Conservation (phyloP, 2,797 vertebrate genomes). For the Hydrocynus forskahlii region DNA sequence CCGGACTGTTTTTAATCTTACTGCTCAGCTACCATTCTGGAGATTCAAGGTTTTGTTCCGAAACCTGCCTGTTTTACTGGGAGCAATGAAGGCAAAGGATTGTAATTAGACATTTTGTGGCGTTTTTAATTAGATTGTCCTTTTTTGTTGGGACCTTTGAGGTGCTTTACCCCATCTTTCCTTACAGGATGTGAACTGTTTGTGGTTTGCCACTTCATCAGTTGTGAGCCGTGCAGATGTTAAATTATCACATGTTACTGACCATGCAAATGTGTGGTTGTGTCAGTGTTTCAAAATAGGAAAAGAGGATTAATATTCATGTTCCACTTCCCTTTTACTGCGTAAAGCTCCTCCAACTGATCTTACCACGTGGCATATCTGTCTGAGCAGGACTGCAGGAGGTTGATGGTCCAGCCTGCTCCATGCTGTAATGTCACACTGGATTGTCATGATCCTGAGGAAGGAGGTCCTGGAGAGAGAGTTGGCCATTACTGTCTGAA, state of each 20-base stretch:
- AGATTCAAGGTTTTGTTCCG: too few relatives aligned
- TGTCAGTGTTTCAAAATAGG: neutral
- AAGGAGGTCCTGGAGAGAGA: neutral
- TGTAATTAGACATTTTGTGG: too few relatives aligned
- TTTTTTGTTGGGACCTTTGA: too few relatives aligned
- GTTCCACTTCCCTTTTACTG: neutral
- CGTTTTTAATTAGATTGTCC: too few relatives aligned
- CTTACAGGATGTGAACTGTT: neutral
- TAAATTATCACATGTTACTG: neutral
- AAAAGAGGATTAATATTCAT: neutral
- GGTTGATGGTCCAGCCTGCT: neutral
- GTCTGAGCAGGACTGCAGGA: constrained; percentile 9
- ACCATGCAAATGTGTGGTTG: neutral
- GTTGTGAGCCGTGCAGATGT: too few relatives aligned
- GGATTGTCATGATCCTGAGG: neutral
- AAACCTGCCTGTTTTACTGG: too few relatives aligned
- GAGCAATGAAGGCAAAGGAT: too few relatives aligned
- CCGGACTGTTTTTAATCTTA: too few relatives aligned
- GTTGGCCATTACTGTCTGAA: neutral
- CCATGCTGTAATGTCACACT: neutral
- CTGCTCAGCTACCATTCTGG: too few relatives aligned
- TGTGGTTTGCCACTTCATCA: neutral
- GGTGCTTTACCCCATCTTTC: too few relatives aligned
- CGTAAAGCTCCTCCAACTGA: neutral
- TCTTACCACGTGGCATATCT: neutral